Evolutionary conservation across 2,797 vertebrate species (phyloP).

Genomic region (Florisuga fusca): DNA sequence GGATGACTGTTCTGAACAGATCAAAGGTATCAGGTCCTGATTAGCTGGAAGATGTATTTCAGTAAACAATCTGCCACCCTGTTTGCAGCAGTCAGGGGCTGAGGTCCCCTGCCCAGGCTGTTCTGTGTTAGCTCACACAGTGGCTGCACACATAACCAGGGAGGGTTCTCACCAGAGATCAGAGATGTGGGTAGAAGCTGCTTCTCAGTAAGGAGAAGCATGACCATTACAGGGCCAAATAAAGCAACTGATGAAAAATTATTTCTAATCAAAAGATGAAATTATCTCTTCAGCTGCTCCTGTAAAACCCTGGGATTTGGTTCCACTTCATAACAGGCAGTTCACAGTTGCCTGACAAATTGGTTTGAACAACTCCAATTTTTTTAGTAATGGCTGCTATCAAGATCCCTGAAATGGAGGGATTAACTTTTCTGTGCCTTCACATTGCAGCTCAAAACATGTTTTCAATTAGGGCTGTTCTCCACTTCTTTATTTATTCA

Average conservation of each 20-base stretch:
- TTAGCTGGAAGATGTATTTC: not conserved
- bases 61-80: not conserved
- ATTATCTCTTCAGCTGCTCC: not conserved
- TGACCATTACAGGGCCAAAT: not conserved
- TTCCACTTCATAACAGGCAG: not conserved
- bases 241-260: not conserved
- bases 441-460: not conserved
- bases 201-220: not conserved
- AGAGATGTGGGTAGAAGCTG: not conserved
- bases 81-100: not conserved
- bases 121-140: not conserved
- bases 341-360: constrained; percentile 13
- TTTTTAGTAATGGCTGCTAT: constrained; percentile 37
- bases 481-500: not conserved
- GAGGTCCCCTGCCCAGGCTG: not conserved
- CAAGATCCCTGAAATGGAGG: constrained; percentile 30
- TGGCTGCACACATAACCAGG: not conserved
- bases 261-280: constrained; percentile 12
- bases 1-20: not conserved
- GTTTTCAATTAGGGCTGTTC: constrained; percentile 23
- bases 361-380: not conserved
- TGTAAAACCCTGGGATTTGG: not conserved
- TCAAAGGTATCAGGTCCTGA: not conserved
- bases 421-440: constrained; percentile 21
- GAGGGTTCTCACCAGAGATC: not conserved